These are phyloP conservation scores for Indri indri DNA, from an alignment of 2,113 vertebrate species.

Conservation along the genomic window DNA sequence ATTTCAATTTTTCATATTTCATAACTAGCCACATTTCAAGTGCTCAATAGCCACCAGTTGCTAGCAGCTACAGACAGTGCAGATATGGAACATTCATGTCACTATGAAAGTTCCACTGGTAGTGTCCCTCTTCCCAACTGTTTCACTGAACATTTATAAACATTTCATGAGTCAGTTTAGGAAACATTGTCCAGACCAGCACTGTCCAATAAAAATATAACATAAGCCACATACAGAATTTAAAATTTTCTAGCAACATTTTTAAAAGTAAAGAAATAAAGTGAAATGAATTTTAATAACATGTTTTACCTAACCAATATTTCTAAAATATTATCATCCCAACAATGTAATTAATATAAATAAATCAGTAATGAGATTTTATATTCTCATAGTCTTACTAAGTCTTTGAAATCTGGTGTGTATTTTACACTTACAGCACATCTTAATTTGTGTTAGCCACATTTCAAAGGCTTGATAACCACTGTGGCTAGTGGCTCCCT, in stretches of 20 bases:
- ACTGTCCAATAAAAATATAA: not conserved
- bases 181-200: not conserved
- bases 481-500: not conserved
- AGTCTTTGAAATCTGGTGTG: not conserved
- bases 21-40: not conserved
- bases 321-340: not conserved
- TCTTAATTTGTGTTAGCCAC: not conserved
- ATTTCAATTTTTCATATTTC: not conserved
- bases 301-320: not conserved
- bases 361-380: not conserved
- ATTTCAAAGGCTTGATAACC: not conserved
- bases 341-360: constrained; percentile 10
- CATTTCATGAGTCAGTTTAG: not conserved
- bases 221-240: not conserved
- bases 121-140: not conserved
- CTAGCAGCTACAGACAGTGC: not conserved
- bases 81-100: not conserved
- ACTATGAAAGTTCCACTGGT: not conserved
- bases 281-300: constrained; percentile 26
- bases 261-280: not conserved
- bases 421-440: not conserved
- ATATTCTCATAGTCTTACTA: not conserved
- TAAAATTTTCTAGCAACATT: not conserved
- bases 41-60: not conserved
- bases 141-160: not conserved